phyloP scores from a whole-genome alignment of 2,113 vertebrate species.

The Phrynocephalus versicolor region DNA sequence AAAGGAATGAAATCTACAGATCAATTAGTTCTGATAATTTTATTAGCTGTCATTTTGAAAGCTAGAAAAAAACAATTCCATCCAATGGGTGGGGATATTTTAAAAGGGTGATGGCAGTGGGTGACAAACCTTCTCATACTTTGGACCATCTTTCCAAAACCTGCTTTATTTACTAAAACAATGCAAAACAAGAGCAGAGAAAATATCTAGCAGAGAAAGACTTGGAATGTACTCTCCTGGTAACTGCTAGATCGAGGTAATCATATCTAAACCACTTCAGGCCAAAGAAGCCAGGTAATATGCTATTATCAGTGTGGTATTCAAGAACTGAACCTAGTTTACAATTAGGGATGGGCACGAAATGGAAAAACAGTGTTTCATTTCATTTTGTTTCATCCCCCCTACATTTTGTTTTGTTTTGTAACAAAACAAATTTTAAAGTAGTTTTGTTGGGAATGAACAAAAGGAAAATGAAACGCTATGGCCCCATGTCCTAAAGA shows the following conservation, averaged over 20 bases:
- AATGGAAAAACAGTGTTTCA: background rate
- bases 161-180: background rate
- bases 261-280: background rate
- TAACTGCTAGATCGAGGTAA: background rate
- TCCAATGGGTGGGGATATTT: background rate
- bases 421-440: too few relatives aligned
- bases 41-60: constrained; percentile 30
- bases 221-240: background rate
- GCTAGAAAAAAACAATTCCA: background rate
- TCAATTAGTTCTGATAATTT: constrained; percentile 54
- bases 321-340: background rate
- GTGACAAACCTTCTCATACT: background rate
- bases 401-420: too few relatives aligned
- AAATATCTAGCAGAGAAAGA: background rate
- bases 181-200: background rate
- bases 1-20: constrained; percentile 59
- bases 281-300: background rate
- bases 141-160: background rate
- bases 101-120: background rate
- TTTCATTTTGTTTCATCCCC: background rate
- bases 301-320: background rate
- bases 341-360: background rate
- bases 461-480: background rate
- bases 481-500: background rate
- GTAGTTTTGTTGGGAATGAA: background rate